A percentile compares a stretch with the other conserved stretches of the same genome.
These are phyloP conservation scores for Caenorhabditis sulstoni DNA, from an alignment of 2,888 invertebrate genomes.

Conservation along the genomic window DNA sequence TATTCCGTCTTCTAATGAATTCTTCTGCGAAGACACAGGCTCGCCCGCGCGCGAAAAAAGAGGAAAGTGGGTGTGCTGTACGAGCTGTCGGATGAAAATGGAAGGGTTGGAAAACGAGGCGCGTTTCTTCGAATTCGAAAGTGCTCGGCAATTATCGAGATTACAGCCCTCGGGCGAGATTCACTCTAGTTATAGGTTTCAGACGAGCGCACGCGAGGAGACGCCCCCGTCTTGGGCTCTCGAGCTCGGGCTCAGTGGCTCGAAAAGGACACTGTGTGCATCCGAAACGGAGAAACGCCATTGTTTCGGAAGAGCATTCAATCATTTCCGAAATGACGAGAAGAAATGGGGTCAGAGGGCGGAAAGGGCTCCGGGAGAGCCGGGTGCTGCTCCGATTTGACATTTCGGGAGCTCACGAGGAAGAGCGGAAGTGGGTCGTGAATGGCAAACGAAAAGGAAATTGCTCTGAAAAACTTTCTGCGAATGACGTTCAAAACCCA, in stretches of 20 bases:
- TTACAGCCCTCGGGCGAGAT: conserved; percentile 24
- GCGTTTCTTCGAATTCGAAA: conserved; percentile 16
- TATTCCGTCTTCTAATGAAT: conserved; percentile 26
- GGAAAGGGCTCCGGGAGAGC: not conserved
- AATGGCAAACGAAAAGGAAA: not conserved
- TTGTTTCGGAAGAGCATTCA: not conserved
- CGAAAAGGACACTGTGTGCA: not conserved
- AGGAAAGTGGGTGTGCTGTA: conserved; percentile 3
- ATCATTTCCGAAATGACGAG: not conserved
- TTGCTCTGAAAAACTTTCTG: not conserved
- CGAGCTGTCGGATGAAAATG: not conserved
- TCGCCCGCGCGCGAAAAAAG: conserved; percentile 1
- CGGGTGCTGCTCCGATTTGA: not conserved
- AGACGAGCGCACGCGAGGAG: not conserved
- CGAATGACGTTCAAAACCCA: not conserved
- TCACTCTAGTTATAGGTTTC: conserved; percentile 37
- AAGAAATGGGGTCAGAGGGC: not conserved
- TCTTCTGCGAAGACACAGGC: not conserved
- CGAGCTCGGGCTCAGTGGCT: not conserved
- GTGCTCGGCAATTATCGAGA: conserved; percentile 30
- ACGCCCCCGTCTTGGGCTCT: not conserved
- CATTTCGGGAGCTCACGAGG: conserved; percentile 1
- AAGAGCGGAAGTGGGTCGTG: conserved; percentile 22
- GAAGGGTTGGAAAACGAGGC: not conserved
- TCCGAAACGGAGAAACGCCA: too few species aligned